Conservation (phyloP, 2,113 vertebrate species). For the Macquaria ambigua region DNA sequence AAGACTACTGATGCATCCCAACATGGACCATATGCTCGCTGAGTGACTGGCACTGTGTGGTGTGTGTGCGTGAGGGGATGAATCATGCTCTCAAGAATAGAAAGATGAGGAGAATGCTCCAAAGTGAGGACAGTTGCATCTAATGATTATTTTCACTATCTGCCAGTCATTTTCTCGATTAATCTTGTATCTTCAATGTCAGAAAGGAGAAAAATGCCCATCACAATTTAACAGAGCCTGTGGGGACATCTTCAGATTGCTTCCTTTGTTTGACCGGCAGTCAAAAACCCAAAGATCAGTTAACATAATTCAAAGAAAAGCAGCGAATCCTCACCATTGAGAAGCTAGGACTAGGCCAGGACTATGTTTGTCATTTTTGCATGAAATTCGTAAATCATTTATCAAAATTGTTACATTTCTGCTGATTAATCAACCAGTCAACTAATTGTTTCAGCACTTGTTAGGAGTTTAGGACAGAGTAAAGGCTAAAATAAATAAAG, state of each 20-base stretch:
- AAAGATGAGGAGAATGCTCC: slow-evolving; percentile 11
- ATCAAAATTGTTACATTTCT: not conserved
- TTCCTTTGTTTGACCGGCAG: not conserved
- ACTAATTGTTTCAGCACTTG: not conserved
- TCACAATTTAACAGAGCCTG: not conserved
- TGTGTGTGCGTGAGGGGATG: slow-evolving; percentile 29
- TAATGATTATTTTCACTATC: not conserved
- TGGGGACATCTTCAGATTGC: not conserved
- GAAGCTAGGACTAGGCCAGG: too few relatives aligned
- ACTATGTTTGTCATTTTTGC: not conserved
- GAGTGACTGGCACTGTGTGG: not conserved
- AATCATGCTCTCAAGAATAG: slow-evolving; percentile 37
- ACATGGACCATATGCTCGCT: slow-evolving; percentile 29
- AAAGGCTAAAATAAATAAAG: not conserved
- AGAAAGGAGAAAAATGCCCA: not conserved
- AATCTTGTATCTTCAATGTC: not conserved
- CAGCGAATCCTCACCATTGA: not conserved
- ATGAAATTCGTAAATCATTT: not conserved
- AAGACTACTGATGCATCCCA: slow-evolving; percentile 35
- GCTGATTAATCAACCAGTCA: not conserved
- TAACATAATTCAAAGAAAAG: not conserved
- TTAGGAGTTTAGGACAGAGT: not conserved
- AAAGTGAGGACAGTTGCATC: slow-evolving; percentile 3
- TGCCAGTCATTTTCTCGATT: not conserved
- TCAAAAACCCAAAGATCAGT: not conserved